phyloP scores from a whole-genome alignment of 2,113 vertebrate genomes.

The Etheostoma cragini region DNA sequence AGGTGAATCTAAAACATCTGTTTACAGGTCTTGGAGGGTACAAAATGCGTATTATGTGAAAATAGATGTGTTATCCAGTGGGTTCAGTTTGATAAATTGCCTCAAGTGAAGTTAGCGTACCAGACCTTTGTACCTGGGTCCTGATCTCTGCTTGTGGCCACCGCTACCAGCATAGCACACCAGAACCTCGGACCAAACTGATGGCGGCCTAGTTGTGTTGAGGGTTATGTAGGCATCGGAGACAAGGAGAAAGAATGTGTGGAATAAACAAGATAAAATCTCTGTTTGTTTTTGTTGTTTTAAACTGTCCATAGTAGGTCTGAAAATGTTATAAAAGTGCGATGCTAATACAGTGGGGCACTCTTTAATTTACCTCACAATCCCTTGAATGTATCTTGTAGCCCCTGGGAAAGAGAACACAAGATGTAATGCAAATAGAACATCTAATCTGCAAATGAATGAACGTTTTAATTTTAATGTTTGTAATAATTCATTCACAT shows the following conservation, averaged over 20 bases:
- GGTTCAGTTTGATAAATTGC: neutral
- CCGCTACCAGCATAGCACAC: neutral
- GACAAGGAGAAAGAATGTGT: neutral
- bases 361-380: constrained; percentile 11
- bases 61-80: neutral
- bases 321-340: neutral
- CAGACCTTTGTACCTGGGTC: neutral
- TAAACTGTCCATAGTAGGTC: neutral
- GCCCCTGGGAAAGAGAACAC: neutral
- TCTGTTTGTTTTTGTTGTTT: neutral
- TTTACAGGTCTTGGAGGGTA: neutral
- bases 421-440: constrained; percentile 10
- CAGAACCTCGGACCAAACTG: neutral
- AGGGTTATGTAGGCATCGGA: neutral
- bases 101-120: neutral
- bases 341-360: neutral
- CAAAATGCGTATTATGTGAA: neutral
- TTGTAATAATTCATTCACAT: constrained; percentile 28
- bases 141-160: neutral
- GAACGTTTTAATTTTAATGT: constrained; percentile 44
- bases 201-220: no score
- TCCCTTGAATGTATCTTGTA: neutral
- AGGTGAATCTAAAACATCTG: neutral
- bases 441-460: constrained; percentile 25
- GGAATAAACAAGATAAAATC: neutral